Conservation (phyloP, 2,113 vertebrate genomes). For the Xyrauchen texanus region DNA sequence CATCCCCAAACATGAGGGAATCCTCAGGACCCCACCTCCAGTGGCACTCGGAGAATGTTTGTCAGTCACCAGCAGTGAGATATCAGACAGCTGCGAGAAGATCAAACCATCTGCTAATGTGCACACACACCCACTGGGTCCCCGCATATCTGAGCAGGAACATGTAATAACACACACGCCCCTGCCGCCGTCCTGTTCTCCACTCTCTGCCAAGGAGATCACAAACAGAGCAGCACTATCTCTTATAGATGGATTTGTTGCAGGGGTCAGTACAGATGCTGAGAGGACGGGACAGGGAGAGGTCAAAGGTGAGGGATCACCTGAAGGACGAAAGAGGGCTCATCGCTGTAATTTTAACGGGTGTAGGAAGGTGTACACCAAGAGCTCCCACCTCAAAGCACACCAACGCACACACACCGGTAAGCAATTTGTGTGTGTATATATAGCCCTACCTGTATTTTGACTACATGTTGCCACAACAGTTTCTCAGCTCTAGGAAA, state of each 20-base stretch:
- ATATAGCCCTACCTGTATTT: constrained; percentile 12
- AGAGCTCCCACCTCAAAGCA: constrained; percentile 98
- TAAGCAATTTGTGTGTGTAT: constrained; percentile 58
- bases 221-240: constrained; percentile 69
- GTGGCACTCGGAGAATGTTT: not conserved
- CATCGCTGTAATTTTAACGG: constrained; percentile 96
- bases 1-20: constrained; percentile 72
- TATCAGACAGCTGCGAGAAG: constrained; percentile 54
- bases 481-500: constrained; percentile 1
- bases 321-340: constrained; percentile 87
- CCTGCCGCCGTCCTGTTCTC: constrained; percentile 89
- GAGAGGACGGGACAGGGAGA: constrained; percentile 70
- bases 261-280: constrained; percentile 65
- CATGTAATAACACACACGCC: constrained; percentile 82
- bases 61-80: too few species aligned
- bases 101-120: constrained; percentile 87
- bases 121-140: constrained; percentile 80
- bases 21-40: not conserved
- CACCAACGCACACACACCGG: constrained; percentile 98
- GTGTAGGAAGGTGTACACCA: constrained; percentile 99
- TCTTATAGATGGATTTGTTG: constrained; percentile 66
- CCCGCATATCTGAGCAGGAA: constrained; percentile 82
- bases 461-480: constrained; percentile 22
- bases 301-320: constrained; percentile 82
- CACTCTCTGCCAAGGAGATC: constrained; percentile 84